Evolutionary conservation across 2,888 invertebrate species (phyloP), one percentile per base, ranked within the genome.

Genomic region (Crematogaster levior): DNA sequence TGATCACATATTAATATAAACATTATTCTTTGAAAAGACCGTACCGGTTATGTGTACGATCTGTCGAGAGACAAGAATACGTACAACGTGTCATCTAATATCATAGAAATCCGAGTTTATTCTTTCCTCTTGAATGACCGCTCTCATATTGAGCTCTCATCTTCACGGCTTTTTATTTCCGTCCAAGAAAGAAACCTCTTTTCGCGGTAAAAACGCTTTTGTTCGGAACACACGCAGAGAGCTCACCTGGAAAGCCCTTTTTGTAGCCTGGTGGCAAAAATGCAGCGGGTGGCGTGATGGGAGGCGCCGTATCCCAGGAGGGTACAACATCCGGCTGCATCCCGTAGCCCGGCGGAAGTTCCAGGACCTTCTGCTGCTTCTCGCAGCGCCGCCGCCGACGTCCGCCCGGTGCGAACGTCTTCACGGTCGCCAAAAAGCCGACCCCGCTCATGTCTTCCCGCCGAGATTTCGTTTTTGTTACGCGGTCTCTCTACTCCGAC

Each of bases 241-340:
- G 80, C 92, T 93, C 92, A 94, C 94, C 94, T 92, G 93, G 90
- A 82, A 93, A 92, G 68, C 93, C 93, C 87, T 94, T 94, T 89
- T 95, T 96, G 91, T 96, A 96, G 58, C 96, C 96, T 34, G 96
- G 95, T 4, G 96, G 96, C 73, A 96, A 94, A 91, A 97, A 97
- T 81, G 96, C 96, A 10, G 96, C 96, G 21, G 97, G 97, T 37
- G 96, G 96, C 43, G 96, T 96, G 87, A 96, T 96, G 40, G 96
- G 96, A 40, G 96, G 95, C 85, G 95, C 96, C 7, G 95, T 93
- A 89, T 96, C 96, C 96, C 96, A 96, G 86, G 94, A 94, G 48
- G 96, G 95, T 77, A 96, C 95, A 72, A 95, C 95, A 90, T 96
- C 96, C 68, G 96, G 95, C 84, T 95, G 95, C 86, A 93, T 92